Conservation (phyloP, 2,797 vertebrate genomes). For the Anas capensis region DNA sequence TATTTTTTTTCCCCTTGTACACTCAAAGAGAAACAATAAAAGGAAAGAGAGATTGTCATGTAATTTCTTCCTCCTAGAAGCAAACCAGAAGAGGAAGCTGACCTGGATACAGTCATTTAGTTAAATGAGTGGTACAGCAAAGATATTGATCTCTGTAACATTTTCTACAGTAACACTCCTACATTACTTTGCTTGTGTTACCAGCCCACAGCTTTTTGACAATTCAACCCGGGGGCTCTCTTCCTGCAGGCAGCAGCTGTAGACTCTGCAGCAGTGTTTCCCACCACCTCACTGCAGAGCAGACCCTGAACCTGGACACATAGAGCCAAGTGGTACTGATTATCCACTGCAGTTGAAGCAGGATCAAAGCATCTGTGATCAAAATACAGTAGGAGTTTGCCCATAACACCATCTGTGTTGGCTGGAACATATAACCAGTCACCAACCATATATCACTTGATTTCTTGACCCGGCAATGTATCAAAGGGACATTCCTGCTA, state of each 20-base stretch:
- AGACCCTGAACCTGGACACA: background rate
- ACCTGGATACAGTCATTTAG: background rate
- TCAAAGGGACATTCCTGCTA: background rate
- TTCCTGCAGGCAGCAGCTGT: background rate
- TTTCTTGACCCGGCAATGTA: background rate
- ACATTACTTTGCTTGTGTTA: background rate
- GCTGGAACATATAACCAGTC: background rate
- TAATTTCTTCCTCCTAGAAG: background rate
- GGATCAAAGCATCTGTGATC: background rate
- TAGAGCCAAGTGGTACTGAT: background rate
- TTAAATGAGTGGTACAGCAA: background rate
- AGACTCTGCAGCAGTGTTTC: background rate
- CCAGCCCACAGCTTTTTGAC: background rate
- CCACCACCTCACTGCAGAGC: background rate
- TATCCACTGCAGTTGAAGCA: background rate
- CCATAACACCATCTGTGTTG: background rate
- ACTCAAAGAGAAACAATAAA: background rate
- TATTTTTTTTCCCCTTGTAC: background rate
- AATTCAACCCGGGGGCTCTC: background rate
- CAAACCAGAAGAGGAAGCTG: background rate
- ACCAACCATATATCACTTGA: background rate
- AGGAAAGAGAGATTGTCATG: background rate
- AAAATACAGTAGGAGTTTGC: background rate
- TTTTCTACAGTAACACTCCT: background rate
- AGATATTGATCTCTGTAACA: background rate